Evolutionary conservation across 2,797 vertebrate species (phyloP), one percentile per base, ranked within the genome.

Genomic region (Melanotaenia maccullochi): DNA sequence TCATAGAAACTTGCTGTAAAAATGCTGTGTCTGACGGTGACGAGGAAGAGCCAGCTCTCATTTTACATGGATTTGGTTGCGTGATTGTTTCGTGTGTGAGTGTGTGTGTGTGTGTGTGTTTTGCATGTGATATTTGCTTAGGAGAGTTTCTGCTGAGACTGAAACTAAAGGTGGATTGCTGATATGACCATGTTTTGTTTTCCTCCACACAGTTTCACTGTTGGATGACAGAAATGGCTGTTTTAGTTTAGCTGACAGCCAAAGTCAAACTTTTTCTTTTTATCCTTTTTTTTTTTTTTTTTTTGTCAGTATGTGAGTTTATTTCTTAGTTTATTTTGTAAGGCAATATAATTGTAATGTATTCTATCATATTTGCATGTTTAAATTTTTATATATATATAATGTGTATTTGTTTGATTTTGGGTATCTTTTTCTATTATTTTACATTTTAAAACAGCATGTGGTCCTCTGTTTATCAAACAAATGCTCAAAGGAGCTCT

Each of bases 101-200:
- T 70, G 49, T 40, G 49, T 60, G 73, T 62, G 63, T 24, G 51
- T 68, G 68, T 76, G 82, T 81, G 70, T 71, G 51, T 56, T 91
- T 91, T 93, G 87, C 90, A 92, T 93, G 71, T 83, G 78, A 89
- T 90, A 93, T 93, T 94, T 94, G 92, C 73, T 80, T 93, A 89
- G 70, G 79, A 69, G 83, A 90, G 90, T 93, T 87, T 90, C 88
- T 81, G 68, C 69, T 33, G 72, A 81, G 75, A 88, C 80, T 85
- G 92, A 93, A 90, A 90, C 89, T 76, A 3, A 87, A 90, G 68
- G 80, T 83, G 82, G 65, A 52, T 76, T 68, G 57, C 38, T 47
- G 59, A 81, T 76, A 73, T 16, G 22, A 68, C 86, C 73, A 44
- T 73, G 61, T 64, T 57, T 60, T 56, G 60, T 81, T 65, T 59